phyloP scores from a whole-genome alignment of 2,888 invertebrate genomes.

The Encarsia formosa region DNA sequence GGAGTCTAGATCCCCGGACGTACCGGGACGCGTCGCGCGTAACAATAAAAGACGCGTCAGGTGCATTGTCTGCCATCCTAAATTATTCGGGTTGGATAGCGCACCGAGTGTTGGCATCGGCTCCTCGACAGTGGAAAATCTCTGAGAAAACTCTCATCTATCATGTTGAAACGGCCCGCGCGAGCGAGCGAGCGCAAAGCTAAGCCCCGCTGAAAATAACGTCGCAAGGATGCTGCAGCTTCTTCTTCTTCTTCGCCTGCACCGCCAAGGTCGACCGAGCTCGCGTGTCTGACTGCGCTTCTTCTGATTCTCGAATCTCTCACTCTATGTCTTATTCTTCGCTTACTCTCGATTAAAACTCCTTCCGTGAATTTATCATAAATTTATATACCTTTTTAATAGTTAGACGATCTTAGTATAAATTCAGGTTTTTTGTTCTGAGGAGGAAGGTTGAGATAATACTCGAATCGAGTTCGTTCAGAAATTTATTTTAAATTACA shows the following conservation, averaged over 20 bases:
- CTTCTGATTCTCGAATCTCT: not conserved
- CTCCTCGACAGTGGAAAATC: slow-evolving; percentile 41
- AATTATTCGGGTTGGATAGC: slow-evolving; percentile 35
- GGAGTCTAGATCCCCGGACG: not conserved
- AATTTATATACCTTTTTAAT: too few relatives aligned
- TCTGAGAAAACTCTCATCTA: slow-evolving; percentile 47
- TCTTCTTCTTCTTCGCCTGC: slow-evolving; percentile 1
- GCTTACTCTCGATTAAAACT: too few relatives aligned
- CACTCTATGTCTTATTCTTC: too few relatives aligned
- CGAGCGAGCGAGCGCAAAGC: too few relatives aligned
- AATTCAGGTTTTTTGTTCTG: too few relatives aligned
- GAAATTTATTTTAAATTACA: too few relatives aligned
- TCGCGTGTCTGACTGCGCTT: not conserved
- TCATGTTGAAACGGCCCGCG: slow-evolving; percentile 46
- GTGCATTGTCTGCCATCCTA: slow-evolving; percentile 37
- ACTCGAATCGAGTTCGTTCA: too few relatives aligned
- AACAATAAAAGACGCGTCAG: too few relatives aligned
- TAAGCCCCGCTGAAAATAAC: too few relatives aligned
- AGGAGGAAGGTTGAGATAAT: too few relatives aligned
- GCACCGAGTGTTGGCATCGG: slow-evolving; percentile 10
- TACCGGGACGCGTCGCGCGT: not conserved
- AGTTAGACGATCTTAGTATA: too few relatives aligned
- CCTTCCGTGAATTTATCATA: too few relatives aligned
- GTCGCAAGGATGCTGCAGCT: slow-evolving; percentile 42
- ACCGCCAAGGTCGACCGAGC: not conserved